Percentiles rank a stretch among this genome's conserved stretches.
Evolutionary conservation across 2,888 invertebrate species (phyloP).

Genomic region (Merodon equestris): DNA sequence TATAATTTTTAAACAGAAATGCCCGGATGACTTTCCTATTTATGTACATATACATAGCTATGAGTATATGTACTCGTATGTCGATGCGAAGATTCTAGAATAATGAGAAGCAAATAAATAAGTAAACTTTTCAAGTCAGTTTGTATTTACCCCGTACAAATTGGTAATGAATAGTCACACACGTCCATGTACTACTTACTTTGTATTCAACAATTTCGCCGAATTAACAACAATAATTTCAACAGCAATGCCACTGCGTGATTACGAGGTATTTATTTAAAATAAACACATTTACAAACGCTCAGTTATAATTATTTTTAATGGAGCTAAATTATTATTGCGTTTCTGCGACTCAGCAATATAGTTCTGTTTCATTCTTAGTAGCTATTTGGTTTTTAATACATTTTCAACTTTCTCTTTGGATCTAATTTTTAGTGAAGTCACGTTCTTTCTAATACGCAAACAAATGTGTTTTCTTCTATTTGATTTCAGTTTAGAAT

Average conservation of each 20-base stretch:
- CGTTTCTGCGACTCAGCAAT: conserved; percentile 8
- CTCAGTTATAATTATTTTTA: conserved; percentile 62
- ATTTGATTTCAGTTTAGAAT: too few relatives aligned
- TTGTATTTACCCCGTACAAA: too few relatives aligned
- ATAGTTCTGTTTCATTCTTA: conserved; percentile 47
- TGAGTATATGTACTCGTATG: neutral
- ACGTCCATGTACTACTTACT: conserved; percentile 64
- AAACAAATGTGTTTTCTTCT: too few relatives aligned
- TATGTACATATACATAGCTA: neutral
- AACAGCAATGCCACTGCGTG: conserved; percentile 42
- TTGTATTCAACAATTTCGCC: conserved; percentile 50
- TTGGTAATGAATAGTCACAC: too few relatives aligned
- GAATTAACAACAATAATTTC: conserved; percentile 58
- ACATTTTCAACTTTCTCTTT: conserved; percentile 18
- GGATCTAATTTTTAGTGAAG: neutral
- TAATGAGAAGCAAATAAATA: conserved; percentile 27
- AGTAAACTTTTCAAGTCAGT: conserved; percentile 29
- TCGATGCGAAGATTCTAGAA: neutral
- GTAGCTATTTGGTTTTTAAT: conserved; percentile 43
- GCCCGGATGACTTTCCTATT: conserved; percentile 2
- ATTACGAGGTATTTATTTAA: conserved; percentile 64
- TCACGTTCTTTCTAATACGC: too few relatives aligned
- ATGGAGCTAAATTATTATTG: conserved; percentile 66
- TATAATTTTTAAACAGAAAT: conserved; percentile 9
- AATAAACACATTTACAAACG: conserved; percentile 63